Base-by-base conservation (phyloP, 1,140 invertebrate genomes). In the Heliconius nattereri region DNA sequence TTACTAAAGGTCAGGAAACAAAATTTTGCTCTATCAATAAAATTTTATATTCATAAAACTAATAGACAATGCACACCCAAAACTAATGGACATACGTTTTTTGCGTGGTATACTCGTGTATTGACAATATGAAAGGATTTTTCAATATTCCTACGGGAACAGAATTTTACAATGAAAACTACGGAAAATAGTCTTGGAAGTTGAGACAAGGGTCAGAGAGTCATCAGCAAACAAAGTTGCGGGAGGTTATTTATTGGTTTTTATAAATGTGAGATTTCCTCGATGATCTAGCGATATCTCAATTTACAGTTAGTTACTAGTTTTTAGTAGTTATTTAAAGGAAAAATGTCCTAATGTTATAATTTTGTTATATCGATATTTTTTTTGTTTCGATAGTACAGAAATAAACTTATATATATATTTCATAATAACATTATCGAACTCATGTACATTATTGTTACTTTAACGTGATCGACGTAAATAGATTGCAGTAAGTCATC, bases 401-500 rank as follows among this genome's bases (percentile, higher is more conserved):
- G 40, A 40, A 40, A 13, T 3, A 40, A 40, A 9, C 3, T 40
- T 40, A 13, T 5, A 40, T 37, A 1, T 40, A 40, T 40, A 40
- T 40, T 40, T 40, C 40, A 13, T 40, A 11, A 29, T 26, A 13
- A 13, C 16, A 9, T 66, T 26, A 26, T 66, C 3, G 23, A 66
- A 13, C 57, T 26, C 23, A 5, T 26, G 57, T 26, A 66, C 23
- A 20, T 23, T 66, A 66, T n/a, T 66, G 57, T 66, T 23, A 29
- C 11, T 66, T 66, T 66, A 66, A 29, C 13, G 20, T 13, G 13
- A 26, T 16, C 23, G 13, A 29, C 60, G 26, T 66, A 66, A 66
- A 66, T 66, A 29, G 60, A 29, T 66, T 66, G 60, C 60, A 66
- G n/a, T 66, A 66, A 66, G 60, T 66, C 60, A 66, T 66, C 37